These are phyloP conservation scores for Hydrochoerus hydrochaeris DNA, from an alignment of 2,113 vertebrate species.

Conservation along the genomic window DNA sequence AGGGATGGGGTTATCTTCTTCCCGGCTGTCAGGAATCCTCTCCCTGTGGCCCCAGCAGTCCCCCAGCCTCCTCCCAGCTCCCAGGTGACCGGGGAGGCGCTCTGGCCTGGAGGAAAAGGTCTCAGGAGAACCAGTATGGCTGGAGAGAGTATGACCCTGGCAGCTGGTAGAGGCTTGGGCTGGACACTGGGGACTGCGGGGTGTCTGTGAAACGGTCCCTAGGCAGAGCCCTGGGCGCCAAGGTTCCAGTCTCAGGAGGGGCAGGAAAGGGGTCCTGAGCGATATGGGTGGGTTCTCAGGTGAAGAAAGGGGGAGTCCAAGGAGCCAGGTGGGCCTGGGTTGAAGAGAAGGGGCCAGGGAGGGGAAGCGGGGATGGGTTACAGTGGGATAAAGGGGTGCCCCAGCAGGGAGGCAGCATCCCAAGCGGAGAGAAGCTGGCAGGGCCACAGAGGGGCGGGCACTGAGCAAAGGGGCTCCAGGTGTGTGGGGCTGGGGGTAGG, in stretches of 20 bases:
- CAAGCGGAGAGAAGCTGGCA: not conserved
- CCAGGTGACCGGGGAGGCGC: not conserved
- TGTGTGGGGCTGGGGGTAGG: accelerated
- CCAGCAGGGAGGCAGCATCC: not conserved
- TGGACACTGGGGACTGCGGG: not conserved
- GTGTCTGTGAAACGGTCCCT: not conserved
- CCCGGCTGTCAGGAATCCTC: not conserved
- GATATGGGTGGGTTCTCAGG: not conserved
- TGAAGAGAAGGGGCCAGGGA: not conserved
- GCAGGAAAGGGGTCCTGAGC: not conserved
- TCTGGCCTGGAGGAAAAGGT: not conserved
- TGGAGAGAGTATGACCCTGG: not conserved
- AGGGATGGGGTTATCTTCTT: not conserved
- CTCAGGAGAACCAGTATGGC: too few species aligned
- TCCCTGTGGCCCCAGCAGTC: not conserved
- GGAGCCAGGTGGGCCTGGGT: not conserved
- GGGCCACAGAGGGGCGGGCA: not conserved
- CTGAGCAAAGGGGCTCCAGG: not conserved
- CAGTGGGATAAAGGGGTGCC: not conserved
- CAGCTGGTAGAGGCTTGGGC: not conserved
- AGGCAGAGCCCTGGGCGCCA: not conserved
- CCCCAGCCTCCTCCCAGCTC: not conserved
- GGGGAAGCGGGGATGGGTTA: not conserved
- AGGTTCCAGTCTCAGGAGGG: not conserved
- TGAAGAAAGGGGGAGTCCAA: not conserved